phyloP scores from a whole-genome alignment of 2,797 vertebrate genomes.

The Microctenopoma stevenorrisi region DNA sequence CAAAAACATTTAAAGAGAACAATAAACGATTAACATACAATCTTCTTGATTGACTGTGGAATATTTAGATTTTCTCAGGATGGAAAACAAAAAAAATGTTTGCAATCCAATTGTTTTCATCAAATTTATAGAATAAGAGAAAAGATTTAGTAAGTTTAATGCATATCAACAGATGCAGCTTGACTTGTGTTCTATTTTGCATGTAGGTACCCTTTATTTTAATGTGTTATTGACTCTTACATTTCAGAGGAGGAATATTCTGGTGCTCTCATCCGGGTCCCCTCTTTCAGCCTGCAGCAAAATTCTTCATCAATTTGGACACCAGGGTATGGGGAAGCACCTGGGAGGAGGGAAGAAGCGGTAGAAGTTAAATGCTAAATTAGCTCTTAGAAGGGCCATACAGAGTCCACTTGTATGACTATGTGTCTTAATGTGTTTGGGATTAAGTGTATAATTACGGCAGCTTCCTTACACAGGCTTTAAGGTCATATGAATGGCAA shows the following conservation, averaged over 20 bases:
- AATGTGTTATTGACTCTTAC: slow-evolving; percentile 78
- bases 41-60: neutral
- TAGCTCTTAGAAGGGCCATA: neutral
- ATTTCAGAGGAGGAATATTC: slow-evolving; percentile 94
- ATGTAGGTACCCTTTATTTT: neutral
- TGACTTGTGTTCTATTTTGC: neutral
- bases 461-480: too few species aligned
- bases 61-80: neutral
- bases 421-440: neutral
- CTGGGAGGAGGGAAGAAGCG: slow-evolving; percentile 68
- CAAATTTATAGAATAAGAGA: neutral
- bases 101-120: neutral
- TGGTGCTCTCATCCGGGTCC: slow-evolving; percentile 93
- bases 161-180: neutral
- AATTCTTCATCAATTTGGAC: slow-evolving; percentile 96
- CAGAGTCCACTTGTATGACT: neutral
- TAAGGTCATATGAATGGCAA: too few species aligned
- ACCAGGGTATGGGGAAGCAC: slow-evolving; percentile 94
- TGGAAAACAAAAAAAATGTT: neutral
- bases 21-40: neutral
- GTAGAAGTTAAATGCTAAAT: slow-evolving; percentile 2
- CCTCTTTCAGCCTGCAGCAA: slow-evolving; percentile 93
- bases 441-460: too few species aligned
- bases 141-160: neutral
- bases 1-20: neutral